Base-by-base conservation (phyloP, 2,113 vertebrate genomes). In the Octodon degus region DNA sequence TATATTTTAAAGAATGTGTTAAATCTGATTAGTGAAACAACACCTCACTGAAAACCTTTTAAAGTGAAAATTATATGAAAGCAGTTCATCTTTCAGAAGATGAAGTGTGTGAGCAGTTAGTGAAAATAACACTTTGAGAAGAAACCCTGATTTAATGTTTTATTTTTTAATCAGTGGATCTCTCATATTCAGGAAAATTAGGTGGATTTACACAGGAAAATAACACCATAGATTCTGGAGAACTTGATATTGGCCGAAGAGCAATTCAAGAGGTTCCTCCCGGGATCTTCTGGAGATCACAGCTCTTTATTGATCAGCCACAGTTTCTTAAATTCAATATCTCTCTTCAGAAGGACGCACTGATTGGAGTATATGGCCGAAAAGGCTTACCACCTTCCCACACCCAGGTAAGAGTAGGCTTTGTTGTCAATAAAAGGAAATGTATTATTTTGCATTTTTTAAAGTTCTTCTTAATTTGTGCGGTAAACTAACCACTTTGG, bases 281-380 rank as follows among this genome's bases (percentile, higher is more conserved):
- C 0, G 99, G 99, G 55, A 99, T 99, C 95, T 99, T 99, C 98
- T 99, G 99, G 99, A 99, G 99, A 97, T 99, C 99, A 74, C 99
- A 99, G 13, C 98, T 99, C 43, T 98, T 98, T 97, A 99, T 99
- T 98, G 99, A 99, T 95, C 99, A 99, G 80, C 99, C 99, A 32
- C 99, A 99, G 92, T 99, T 99, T 98, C 98, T 99, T 72, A 99
- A 99, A 98, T 99, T 99, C 99, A 99, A 99, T 99, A 99, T 99
- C 98, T 99, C 99, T n/a, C 99, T 99, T 96, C 99, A 99, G 98
- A 99, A 99, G 98, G 99, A 99, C 72, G 99, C 99, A 47, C 95
- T 99, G 98, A 99, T 99, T 43, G 99, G 99, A 97, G 99, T 99
- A 0, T 99, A 99, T 34, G 99, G 99, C 88, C 98, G 99, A 93